Evolutionary conservation across 1,140 invertebrate genomes (phyloP).

Genomic region (Phymastichus coffea): DNA sequence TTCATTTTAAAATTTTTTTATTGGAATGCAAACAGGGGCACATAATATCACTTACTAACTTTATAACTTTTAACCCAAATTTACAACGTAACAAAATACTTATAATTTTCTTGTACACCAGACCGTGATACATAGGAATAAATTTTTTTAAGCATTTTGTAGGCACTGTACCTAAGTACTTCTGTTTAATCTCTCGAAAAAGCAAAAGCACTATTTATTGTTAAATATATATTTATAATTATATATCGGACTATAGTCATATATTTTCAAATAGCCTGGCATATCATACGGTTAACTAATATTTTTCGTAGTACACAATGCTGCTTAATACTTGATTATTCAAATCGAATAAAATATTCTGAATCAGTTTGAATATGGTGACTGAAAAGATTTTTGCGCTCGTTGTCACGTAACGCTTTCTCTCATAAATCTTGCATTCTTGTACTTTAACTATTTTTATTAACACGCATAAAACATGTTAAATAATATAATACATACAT

Average conservation of each 20-base stretch:
- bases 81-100: slow-evolving; percentile 42
- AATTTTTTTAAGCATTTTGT: slow-evolving; percentile 37
- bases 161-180: slow-evolving; percentile 43
- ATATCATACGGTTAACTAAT: slow-evolving; percentile 17
- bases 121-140: slow-evolving; percentile 35
- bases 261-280: slow-evolving; percentile 29
- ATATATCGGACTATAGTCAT: slow-evolving; percentile 29
- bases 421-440: slow-evolving; percentile 18
- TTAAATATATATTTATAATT: too few species aligned
- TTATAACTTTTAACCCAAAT: slow-evolving; percentile 19
- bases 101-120: slow-evolving; percentile 29
- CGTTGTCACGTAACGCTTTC: background rate
- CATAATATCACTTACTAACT: slow-evolving; percentile 18
- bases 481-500: slow-evolving; percentile 25
- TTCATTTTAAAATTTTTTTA: slow-evolving; percentile 23
- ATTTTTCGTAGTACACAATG: slow-evolving; percentile 23
- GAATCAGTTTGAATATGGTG: slow-evolving; percentile 21
- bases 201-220: slow-evolving; percentile 43
- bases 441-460: slow-evolving; percentile 26
- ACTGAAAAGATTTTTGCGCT: background rate
- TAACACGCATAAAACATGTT: background rate
- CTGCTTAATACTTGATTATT: slow-evolving; percentile 29
- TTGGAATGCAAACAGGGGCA: slow-evolving; percentile 38
- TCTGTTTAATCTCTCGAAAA: slow-evolving; percentile 41
- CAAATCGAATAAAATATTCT: slow-evolving; percentile 30